Base-by-base conservation (phyloP, 1,140 invertebrate species). In the Drosophila willistoni region DNA sequence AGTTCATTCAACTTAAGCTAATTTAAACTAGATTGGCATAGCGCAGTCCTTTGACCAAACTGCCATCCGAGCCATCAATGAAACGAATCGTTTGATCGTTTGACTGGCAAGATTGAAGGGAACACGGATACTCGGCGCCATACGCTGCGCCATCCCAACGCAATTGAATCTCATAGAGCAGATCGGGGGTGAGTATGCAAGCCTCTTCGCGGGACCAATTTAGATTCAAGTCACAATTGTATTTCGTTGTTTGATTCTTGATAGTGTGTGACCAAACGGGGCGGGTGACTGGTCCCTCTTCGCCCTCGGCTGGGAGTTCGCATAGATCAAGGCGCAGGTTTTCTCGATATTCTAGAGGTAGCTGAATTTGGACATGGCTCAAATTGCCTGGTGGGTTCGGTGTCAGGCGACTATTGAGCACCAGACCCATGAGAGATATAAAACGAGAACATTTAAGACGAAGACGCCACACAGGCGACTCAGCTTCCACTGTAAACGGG, bases 91-190 rank as follows among this genome's bases (percentile, higher is more conserved):
- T 89, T 91, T 81, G 7, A 72, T 77, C 3, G 72, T 29, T 29
- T 29, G 29, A 29, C 7, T 29, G 22, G 51, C 77, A 73, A 12
- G 91, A 92, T 34, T 89, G 86, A 22, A 91, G 62, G 59, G 91
- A 91, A 36, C 91, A 92, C 3, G 91, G 91, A 72, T 92, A 92
- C 36, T 92, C 91, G 1, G 91, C 91, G 2, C 90, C 91, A 54
- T 64, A 91, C 19, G 83, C 73, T 17, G 69, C 68, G 22, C 61
- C 60, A 12, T 85, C 80, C 91, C 91, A 92, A 39, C 77, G 64
- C 1, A 92, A 47, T 44, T 79, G 79, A 6, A 92, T 62, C 54
- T 87, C 60, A 57, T 92, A 92, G 39, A 74, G 62, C 25, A 90
- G 63, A 65, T 92, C 91, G 5, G 91, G 91, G 13, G 87, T 86